These are phyloP conservation scores for Mantis religiosa DNA, from an alignment of 2,888 invertebrate species.

Conservation along the genomic window DNA sequence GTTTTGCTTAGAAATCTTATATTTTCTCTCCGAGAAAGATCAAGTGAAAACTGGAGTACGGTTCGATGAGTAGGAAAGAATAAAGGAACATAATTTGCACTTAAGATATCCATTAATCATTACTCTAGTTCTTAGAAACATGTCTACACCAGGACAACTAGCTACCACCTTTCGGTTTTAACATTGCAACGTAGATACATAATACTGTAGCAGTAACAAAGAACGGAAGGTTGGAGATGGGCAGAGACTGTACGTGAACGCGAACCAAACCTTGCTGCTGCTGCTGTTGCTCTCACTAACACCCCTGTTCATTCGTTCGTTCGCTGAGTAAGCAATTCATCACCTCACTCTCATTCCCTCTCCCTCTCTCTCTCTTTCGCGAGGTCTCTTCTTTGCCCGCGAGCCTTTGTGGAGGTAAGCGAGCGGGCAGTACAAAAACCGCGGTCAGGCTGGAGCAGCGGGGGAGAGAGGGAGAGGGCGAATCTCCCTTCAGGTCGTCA, in stretches of 20 bases:
- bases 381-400: not conserved
- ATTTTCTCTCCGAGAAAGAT: too few species aligned
- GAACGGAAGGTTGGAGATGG: not conserved
- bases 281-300: not conserved
- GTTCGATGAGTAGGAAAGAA: too few species aligned
- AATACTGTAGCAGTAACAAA: not conserved
- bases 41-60: too few species aligned
- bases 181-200: too few species aligned
- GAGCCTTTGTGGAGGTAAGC: slow-evolving; percentile 5
- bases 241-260: not conserved
- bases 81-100: too few species aligned
- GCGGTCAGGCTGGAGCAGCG: slow-evolving; percentile 33
- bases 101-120: too few species aligned
- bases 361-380: not conserved
- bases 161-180: too few species aligned
- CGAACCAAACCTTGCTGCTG: not conserved
- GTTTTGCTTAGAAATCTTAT: too few species aligned
- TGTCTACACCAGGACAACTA: too few species aligned
- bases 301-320: not conserved
- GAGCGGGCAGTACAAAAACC: slow-evolving; percentile 4
- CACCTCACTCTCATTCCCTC: not conserved
- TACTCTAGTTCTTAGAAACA: too few species aligned
- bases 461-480: slow-evolving; percentile 26
- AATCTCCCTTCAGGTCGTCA: slow-evolving; percentile 31
- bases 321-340: slow-evolving; percentile 24